Percentiles rank a stretch among this genome's conserved stretches.
Evolutionary conservation across 2,888 invertebrate species (phyloP).

Genomic region (Drosophila seclusa): DNA sequence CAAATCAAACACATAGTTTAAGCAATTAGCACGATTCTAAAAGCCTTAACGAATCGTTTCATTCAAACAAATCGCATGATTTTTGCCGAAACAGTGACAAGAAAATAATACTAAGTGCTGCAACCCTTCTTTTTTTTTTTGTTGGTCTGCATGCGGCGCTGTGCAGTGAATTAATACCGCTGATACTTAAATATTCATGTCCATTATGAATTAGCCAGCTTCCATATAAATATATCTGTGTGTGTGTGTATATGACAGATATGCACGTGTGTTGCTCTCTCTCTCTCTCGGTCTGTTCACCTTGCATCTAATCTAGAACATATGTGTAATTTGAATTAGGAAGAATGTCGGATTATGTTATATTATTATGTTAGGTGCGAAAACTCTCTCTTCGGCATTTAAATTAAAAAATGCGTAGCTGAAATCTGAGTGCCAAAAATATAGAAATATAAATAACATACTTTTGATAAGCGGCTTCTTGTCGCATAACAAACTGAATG

Average conservation of each 20-base stretch:
- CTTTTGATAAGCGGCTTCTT: constrained; percentile 54
- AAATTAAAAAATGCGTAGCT: constrained; percentile 30
- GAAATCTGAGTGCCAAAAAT: constrained; percentile 38
- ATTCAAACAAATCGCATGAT: constrained; percentile 32
- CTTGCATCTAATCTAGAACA: constrained; percentile 27
- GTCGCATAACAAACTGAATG: constrained; percentile 38
- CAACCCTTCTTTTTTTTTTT: constrained; percentile 52
- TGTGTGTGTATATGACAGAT: constrained; percentile 9
- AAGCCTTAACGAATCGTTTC: constrained; percentile 19
- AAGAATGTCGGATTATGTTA: constrained; percentile 27
- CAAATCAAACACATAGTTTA: constrained; percentile 55
- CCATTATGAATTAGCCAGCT: constrained; percentile 50
- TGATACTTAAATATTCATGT: constrained; percentile 28
- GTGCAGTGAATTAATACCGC: constrained; percentile 47
- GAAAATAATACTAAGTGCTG: constrained; percentile 33
- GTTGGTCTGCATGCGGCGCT: constrained; percentile 50
- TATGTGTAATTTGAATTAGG: constrained; percentile 25
- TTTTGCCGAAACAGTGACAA: constrained; percentile 17
- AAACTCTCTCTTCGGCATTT: constrained; percentile 30
- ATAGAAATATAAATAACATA: constrained; percentile 40
- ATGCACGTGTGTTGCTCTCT: constrained; percentile 46
- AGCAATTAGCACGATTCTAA: constrained; percentile 50
- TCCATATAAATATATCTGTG: not conserved
- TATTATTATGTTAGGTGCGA: constrained; percentile 1
- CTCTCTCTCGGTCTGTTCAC: not conserved